A percentile compares a stretch with the other conserved stretches of the same genome.
Evolutionary conservation across 2,113 vertebrate genomes (phyloP).

Genomic region (Nymphicus hollandicus): DNA sequence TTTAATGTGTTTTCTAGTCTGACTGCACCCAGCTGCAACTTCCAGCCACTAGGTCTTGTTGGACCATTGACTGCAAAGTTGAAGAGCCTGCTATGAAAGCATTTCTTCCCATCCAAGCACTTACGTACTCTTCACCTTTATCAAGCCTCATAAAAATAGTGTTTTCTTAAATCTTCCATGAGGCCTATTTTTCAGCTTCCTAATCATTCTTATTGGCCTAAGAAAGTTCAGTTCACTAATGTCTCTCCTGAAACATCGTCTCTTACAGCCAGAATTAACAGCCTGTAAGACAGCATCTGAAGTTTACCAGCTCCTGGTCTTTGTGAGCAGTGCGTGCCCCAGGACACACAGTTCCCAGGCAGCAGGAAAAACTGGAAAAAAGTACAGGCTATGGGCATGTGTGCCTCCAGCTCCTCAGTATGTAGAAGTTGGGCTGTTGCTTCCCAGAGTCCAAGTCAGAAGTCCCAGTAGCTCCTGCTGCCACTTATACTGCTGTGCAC

Average conservation of each 20-base stretch:
- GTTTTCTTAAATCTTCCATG: neutral
- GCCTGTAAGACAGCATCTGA: neutral
- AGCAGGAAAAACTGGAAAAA: neutral
- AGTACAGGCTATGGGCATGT: neutral
- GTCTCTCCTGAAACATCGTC: neutral
- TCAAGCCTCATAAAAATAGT: neutral
- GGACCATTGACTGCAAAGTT: neutral
- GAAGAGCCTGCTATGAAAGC: neutral
- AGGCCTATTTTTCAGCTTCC: neutral
- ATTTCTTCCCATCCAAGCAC: neutral
- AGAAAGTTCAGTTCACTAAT: neutral
- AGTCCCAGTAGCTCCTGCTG: neutral
- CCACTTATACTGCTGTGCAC: fast-evolving
- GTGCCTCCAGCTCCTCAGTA: neutral
- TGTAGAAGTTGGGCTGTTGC: neutral
- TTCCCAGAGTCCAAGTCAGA: neutral
- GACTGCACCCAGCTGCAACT: neutral
- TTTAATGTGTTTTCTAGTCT: neutral
- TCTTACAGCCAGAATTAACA: neutral
- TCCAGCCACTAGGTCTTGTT: neutral
- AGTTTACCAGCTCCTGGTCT: neutral
- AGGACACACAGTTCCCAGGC: fast-evolving
- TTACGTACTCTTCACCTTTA: neutral
- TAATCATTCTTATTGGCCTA: neutral
- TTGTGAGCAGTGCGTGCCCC: neutral